These are phyloP conservation scores for Thymelicus acteon DNA, from an alignment of 2,888 invertebrate genomes.

Conservation along the genomic window DNA sequence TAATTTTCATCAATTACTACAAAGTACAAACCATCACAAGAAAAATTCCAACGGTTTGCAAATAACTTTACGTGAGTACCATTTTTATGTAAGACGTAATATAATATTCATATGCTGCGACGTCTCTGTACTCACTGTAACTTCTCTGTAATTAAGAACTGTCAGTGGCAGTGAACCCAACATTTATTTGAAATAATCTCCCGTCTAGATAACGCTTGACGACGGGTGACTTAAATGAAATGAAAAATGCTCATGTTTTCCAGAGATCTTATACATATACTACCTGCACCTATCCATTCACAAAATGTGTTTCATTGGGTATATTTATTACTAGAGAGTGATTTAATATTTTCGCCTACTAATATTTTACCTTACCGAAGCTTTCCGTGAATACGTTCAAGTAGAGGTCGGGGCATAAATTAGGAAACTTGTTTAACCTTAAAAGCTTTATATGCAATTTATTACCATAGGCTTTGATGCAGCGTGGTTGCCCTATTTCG, in stretches of 20 bases:
- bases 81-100: too few relatives aligned
- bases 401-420: constrained; percentile 57
- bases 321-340: background rate
- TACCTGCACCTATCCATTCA: constrained; percentile 7
- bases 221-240: constrained; percentile 9
- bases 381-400: constrained; percentile 58
- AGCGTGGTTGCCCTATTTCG: constrained; percentile 54
- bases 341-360: constrained; percentile 3
- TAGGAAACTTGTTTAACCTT: constrained; percentile 60
- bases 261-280: constrained; percentile 23
- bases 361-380: constrained; percentile 49
- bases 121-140: background rate
- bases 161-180: constrained; percentile 17
- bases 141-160: constrained; percentile 24
- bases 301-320: constrained; percentile 24
- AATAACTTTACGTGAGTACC: too few relatives aligned
- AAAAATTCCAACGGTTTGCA: too few relatives aligned
- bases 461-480: constrained; percentile 48
- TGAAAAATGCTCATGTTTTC: background rate
- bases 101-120: background rate
- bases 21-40: too few relatives aligned
- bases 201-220: constrained; percentile 25
- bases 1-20: too few relatives aligned
- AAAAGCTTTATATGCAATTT: constrained; percentile 64
- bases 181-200: constrained; percentile 22